Evolutionary conservation across 2,888 invertebrate species (phyloP).

Genomic region (Amiota communis): DNA sequence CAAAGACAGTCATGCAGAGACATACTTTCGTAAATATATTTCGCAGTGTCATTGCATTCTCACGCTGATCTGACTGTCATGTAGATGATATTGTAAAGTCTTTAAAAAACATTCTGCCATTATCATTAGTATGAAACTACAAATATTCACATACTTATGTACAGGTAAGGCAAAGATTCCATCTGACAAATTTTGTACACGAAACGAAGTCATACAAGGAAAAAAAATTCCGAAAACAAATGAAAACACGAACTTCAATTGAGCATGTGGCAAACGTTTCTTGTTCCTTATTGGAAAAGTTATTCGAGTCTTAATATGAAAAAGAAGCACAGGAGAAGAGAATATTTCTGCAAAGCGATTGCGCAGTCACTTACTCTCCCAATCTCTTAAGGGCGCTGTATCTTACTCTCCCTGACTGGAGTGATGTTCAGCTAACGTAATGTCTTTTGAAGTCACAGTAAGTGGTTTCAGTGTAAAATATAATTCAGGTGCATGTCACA

Average conservation of each 20-base stretch:
- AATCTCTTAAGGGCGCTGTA: not conserved
- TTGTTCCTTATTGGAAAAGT: not conserved
- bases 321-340: not conserved
- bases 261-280: constrained; percentile 2
- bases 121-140: not conserved
- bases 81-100: no score
- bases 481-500: constrained; percentile 18
- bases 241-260: constrained; percentile 2
- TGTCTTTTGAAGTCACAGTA: constrained; percentile 9
- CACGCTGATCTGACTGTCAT: constrained; percentile 31
- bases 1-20: constrained; percentile 10
- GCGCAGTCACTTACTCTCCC: not conserved
- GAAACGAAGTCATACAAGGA: not conserved
- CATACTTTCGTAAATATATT: not conserved
- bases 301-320: not conserved
- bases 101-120: not conserved
- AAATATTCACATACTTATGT: no score
- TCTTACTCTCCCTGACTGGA: not conserved
- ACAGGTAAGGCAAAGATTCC: no score
- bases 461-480: not conserved
- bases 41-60: constrained; percentile 42
- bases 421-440: not conserved
- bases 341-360: constrained; percentile 12
- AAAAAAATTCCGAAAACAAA: not conserved
- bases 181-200: not conserved